Percentiles rank a stretch among this genome's conserved stretches.
Conservation (phyloP, 2,113 vertebrate species). For the Ranitomeya imitator region DNA sequence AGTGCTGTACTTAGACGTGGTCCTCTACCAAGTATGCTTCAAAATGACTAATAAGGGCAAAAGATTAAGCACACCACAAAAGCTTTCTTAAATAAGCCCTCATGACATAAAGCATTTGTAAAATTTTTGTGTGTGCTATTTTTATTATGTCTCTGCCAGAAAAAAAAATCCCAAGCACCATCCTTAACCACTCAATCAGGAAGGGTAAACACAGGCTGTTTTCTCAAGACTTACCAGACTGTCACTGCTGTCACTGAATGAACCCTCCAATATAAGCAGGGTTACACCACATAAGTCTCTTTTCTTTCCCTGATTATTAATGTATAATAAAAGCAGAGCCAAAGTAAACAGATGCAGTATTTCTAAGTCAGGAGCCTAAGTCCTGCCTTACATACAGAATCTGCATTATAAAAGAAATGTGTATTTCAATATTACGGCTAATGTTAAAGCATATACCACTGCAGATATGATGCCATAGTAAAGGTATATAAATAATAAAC, state of each 20-base stretch:
- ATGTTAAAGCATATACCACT: background rate
- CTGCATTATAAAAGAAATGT: constrained; percentile 36
- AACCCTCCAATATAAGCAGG: constrained; percentile 55
- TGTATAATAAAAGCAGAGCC: constrained; percentile 56
- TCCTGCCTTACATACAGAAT: constrained; percentile 41
- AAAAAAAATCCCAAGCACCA: constrained; percentile 51
- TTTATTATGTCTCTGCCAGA: constrained; percentile 42
- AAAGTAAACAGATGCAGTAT: constrained; percentile 49
- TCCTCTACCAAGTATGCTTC: constrained; percentile 29
- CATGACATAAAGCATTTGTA: constrained; percentile 49
- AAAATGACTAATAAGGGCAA: constrained; percentile 44
- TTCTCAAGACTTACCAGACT: constrained; percentile 52
- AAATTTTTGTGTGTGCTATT: constrained; percentile 37
- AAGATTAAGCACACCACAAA: constrained; percentile 30
- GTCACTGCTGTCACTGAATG: constrained; percentile 55
- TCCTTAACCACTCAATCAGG: constrained; percentile 53
- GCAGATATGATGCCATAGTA: background rate
- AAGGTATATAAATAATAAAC: background rate
- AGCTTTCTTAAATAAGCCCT: constrained; percentile 23
- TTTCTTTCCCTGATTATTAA: constrained; percentile 56
- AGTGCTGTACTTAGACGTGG: background rate
- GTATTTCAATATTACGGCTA: constrained; percentile 3
- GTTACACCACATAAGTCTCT: constrained; percentile 57
- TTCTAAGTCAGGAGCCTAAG: constrained; percentile 36
- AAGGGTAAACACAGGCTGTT: constrained; percentile 45